Evolutionary conservation across 2,113 vertebrate genomes (phyloP).

Genomic region (Jacana jacana): DNA sequence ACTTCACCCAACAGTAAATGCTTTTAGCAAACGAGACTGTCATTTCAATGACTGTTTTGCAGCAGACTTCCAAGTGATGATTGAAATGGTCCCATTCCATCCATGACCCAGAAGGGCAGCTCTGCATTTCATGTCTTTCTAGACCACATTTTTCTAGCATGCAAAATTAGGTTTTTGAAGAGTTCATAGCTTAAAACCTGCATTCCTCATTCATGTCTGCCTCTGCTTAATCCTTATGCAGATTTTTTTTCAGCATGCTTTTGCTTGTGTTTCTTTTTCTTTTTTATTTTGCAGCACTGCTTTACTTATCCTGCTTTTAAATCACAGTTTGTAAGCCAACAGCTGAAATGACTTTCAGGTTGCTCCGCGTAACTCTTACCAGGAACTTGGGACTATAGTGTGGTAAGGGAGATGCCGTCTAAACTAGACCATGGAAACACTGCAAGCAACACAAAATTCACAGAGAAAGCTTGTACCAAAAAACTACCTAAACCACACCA

Average conservation of each 20-base stretch:
- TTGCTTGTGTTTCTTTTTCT: too few species aligned
- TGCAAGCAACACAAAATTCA: neutral
- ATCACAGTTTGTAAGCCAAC: too few species aligned
- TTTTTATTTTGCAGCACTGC: too few species aligned
- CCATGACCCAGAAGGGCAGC: neutral
- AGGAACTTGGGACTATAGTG: too few species aligned
- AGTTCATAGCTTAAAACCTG: too few species aligned
- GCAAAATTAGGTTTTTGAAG: too few species aligned
- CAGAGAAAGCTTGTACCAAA: neutral
- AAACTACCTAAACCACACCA: neutral
- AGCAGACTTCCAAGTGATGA: neutral
- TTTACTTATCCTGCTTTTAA: too few species aligned
- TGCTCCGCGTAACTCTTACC: too few species aligned
- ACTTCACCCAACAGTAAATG: neutral
- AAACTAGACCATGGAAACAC: neutral
- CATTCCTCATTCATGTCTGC: too few species aligned
- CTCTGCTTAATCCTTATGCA: too few species aligned
- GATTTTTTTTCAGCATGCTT: too few species aligned
- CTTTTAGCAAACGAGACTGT: neutral
- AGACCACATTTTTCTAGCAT: neutral
- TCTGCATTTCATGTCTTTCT: neutral
- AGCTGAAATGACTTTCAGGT: too few species aligned
- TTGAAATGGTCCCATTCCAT: neutral
- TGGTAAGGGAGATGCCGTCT: neutral
- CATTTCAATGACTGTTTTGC: neutral